Evolutionary conservation across 2,113 vertebrate species (phyloP).

Genomic region (Scomber scombrus): DNA sequence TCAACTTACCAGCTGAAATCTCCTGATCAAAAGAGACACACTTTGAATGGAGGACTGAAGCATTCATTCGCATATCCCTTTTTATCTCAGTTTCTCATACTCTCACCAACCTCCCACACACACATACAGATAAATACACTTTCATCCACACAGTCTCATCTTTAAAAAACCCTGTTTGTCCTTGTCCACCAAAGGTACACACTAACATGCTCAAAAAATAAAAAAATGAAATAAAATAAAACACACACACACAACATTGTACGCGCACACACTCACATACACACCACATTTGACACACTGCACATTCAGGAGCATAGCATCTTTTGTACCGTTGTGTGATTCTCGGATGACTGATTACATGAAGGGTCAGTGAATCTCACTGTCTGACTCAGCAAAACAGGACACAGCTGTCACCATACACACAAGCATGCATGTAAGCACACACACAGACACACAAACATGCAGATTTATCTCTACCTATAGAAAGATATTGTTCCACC

Average conservation of each 20-base stretch:
- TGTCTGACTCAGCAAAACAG: constrained; percentile 65
- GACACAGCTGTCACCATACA: constrained; percentile 25
- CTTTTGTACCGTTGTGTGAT: neutral
- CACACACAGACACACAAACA: neutral
- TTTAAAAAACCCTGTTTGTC: constrained; percentile 17
- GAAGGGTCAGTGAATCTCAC: constrained; percentile 57
- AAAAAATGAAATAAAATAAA: too few relatives aligned
- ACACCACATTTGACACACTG: neutral
- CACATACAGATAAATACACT: neutral
- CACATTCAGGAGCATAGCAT: constrained; percentile 6
- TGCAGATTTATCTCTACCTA: constrained; percentile 1
- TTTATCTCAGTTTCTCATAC: neutral
- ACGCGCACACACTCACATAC: neutral
- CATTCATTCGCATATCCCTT: constrained; percentile 9
- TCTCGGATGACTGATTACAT: constrained; percentile 61
- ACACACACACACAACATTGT: neutral
- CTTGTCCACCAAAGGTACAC: neutral
- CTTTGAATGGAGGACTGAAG: constrained; percentile 21
- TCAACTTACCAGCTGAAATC: constrained; percentile 27
- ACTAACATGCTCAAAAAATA: too few relatives aligned
- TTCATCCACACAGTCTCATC: constrained; percentile 1
- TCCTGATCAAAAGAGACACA: constrained; percentile 43
- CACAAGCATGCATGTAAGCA: neutral
- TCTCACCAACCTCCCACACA: neutral
- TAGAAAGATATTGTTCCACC: neutral